Evolutionary conservation across 2,888 invertebrate genomes (phyloP).

Genomic region (Coelinius sp.): DNA sequence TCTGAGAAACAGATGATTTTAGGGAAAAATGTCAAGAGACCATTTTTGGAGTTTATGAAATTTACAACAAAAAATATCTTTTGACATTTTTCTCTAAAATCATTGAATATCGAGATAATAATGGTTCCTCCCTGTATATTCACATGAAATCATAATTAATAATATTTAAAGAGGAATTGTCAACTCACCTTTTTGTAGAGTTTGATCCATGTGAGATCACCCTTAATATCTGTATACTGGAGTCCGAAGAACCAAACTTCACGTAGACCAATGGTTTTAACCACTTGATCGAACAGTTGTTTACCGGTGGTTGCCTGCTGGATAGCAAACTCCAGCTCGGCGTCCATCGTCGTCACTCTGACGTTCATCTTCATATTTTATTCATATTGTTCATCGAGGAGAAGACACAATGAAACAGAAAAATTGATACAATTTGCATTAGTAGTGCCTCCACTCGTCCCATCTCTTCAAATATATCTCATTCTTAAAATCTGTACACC

Average conservation of each 20-base stretch:
- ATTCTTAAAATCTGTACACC: conserved; percentile 34
- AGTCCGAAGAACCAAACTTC: conserved; percentile 99
- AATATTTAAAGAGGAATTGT: not conserved
- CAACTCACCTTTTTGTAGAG: conserved; percentile 96
- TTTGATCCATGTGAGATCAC: conserved; percentile 98
- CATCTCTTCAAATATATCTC: not conserved
- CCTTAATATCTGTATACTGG: conserved; percentile 98
- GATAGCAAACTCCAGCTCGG: conserved; percentile 99
- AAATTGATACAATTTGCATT: conserved; percentile 7
- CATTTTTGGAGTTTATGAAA: no score
- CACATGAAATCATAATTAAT: not conserved
- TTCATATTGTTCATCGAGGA: not conserved
- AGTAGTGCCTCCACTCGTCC: not conserved
- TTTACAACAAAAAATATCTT: no score
- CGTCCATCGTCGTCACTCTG: conserved; percentile 99
- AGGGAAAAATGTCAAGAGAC: no score
- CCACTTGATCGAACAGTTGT: conserved; percentile 99
- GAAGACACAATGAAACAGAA: not conserved
- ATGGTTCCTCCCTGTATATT: not conserved
- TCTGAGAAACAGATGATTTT: no score
- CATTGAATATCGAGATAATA: not conserved
- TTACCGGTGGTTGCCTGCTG: conserved; percentile 99
- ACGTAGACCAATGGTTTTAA: conserved; percentile 98
- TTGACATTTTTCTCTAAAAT: no score
- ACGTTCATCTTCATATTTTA: conserved; percentile 88